Conservation (phyloP, 2,888 invertebrate species). For the Plagiodera versicolora region DNA sequence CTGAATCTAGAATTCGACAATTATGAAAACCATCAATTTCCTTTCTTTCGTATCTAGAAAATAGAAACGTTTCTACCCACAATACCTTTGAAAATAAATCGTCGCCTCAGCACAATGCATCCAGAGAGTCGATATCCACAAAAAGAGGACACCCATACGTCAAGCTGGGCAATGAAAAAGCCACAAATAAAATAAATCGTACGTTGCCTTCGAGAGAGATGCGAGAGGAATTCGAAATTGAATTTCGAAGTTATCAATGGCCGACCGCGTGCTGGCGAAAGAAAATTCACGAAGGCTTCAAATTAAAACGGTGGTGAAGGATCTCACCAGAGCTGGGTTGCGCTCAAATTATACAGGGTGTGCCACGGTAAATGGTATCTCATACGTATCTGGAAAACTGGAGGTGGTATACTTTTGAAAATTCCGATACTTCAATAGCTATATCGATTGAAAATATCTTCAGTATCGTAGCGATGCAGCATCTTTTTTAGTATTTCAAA, state of each 20-base stretch:
- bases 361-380: too few relatives aligned
- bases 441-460: too few relatives aligned
- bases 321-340: not conserved
- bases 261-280: slow-evolving; percentile 23
- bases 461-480: too few relatives aligned
- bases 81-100: not conserved
- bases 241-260: slow-evolving; percentile 37
- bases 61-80: not conserved
- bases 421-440: too few relatives aligned
- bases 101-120: not conserved
- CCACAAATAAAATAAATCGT: slow-evolving; percentile 20
- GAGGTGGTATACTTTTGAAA: too few relatives aligned
- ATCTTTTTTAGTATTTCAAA: too few relatives aligned
- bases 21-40: not conserved
- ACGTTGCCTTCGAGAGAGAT: slow-evolving; percentile 14
- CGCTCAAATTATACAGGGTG: not conserved
- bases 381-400: too few relatives aligned
- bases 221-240: slow-evolving; percentile 36
- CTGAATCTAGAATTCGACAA: not conserved
- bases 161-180: slow-evolving; percentile 10
- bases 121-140: not conserved
- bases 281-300: slow-evolving; percentile 34
- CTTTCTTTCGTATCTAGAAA: not conserved
- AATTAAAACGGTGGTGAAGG: slow-evolving; percentile 32
- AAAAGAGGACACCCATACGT: slow-evolving; percentile 11